Evolutionary conservation across 1,140 invertebrate species (phyloP).

Genomic region (Temnothorax nylanderi): DNA sequence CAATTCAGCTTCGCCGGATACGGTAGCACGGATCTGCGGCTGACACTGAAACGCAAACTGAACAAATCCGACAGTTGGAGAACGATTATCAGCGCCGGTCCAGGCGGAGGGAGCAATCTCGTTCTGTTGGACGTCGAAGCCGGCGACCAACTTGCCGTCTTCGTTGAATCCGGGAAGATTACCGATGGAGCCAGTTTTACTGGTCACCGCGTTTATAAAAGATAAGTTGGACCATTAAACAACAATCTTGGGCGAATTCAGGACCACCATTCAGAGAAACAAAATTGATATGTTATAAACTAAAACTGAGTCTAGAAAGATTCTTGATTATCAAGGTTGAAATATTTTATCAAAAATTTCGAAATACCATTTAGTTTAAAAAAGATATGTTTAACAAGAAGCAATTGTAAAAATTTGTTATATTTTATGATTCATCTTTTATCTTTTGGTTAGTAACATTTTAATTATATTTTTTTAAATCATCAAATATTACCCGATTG

Average conservation of each 20-base stretch:
- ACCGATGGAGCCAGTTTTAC: constrained; percentile 81
- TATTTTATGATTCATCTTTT: not conserved
- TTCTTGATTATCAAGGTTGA: not conserved
- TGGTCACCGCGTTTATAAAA: constrained; percentile 80
- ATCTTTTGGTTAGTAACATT: not conserved
- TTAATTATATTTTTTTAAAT: constrained; percentile 2
- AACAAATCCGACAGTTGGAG: constrained; percentile 81
- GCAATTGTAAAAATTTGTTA: not conserved
- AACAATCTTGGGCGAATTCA: not conserved
- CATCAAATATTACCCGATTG: not conserved
- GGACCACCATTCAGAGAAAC: not conserved
- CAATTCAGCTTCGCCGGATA: constrained; percentile 85
- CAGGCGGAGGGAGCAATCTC: constrained; percentile 82
- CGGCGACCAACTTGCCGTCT: constrained; percentile 83
- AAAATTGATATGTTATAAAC: not conserved
- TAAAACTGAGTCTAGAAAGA: not conserved
- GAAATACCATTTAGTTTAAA: not conserved
- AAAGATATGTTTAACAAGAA: not conserved
- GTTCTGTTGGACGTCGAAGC: constrained; percentile 81
- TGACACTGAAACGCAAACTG: constrained; percentile 82
- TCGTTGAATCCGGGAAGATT: constrained; percentile 80
- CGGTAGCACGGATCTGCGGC: constrained; percentile 78
- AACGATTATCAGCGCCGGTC: constrained; percentile 76
- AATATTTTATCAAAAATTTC: not conserved
- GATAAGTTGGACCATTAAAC: not conserved